Conservation (phyloP, 2,888 invertebrate genomes). For the Frankliniella intonsa region DNA sequence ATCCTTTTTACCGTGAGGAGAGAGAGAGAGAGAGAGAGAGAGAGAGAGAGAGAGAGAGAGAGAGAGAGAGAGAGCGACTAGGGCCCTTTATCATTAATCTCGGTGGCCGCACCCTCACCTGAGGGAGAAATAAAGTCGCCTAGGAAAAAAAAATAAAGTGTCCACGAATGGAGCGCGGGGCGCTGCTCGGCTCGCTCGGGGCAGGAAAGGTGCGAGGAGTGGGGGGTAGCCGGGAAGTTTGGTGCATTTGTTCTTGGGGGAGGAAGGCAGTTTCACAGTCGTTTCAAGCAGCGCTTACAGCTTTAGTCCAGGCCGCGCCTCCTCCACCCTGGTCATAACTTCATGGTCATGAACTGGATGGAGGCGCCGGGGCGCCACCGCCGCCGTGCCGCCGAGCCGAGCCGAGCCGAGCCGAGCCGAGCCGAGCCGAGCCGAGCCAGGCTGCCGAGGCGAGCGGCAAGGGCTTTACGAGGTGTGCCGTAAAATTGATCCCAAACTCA, state of each 20-base stretch:
- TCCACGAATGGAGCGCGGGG: not conserved
- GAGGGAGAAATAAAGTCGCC: not conserved
- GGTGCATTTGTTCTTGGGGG: slow-evolving; percentile 12
- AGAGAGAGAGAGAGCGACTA: too few relatives aligned
- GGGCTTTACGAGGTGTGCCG: not conserved
- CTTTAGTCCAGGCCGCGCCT: not conserved
- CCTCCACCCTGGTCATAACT: not conserved
- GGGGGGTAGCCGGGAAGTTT: not conserved
- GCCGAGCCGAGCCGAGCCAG: too few relatives aligned
- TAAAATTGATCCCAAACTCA: slow-evolving; percentile 15
- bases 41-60: too few relatives aligned
- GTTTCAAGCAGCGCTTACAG: slow-evolving; percentile 11
- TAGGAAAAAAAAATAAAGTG: not conserved
- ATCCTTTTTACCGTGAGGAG: too few relatives aligned
- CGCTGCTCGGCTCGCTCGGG: not conserved
- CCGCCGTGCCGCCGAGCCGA: too few relatives aligned
- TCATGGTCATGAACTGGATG: slow-evolving; percentile 1
- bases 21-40: too few relatives aligned
- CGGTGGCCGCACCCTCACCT: not conserved
- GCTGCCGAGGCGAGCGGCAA: not conserved
- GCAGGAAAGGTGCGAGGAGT: too few relatives aligned
- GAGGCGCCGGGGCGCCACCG: too few relatives aligned
- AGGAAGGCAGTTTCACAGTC: slow-evolving; percentile 17
- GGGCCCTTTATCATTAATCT: not conserved
- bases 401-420: too few relatives aligned